Evolutionary conservation across 2,797 vertebrate species (phyloP).

Genomic region (Ctenopoma kingsleyae): DNA sequence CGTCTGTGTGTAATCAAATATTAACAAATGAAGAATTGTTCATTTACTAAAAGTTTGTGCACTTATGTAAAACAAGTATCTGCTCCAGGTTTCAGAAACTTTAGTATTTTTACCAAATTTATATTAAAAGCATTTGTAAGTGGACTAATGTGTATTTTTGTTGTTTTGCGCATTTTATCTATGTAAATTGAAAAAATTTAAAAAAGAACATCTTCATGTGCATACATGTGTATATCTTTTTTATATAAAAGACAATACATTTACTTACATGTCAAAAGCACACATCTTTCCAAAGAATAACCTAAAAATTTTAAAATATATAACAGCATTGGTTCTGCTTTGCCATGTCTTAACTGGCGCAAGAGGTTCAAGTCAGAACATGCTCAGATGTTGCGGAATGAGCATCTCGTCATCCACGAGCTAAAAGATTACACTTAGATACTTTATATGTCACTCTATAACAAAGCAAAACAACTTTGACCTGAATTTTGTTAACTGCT

Average conservation of each 20-base stretch:
- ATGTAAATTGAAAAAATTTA: neutral
- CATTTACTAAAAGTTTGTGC: conserved; percentile 11
- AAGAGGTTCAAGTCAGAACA: too few species aligned
- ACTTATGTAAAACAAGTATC: neutral
- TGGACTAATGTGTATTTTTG: neutral
- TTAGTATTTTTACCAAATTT: too few species aligned
- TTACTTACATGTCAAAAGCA: neutral
- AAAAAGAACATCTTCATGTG: neutral
- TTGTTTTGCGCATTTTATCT: neutral
- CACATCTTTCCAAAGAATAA: too few species aligned
- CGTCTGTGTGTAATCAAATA: conserved; percentile 37
- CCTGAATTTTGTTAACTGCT: conserved; percentile 7
- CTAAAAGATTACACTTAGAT: neutral
- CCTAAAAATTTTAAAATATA: too few species aligned
- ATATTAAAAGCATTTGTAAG: neutral
- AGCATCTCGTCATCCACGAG: neutral
- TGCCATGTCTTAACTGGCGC: too few species aligned
- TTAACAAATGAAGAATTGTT: conserved; percentile 23
- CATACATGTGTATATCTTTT: too few species aligned
- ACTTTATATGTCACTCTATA: conserved; percentile 1
- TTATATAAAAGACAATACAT: too few species aligned
- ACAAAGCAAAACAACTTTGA: neutral
- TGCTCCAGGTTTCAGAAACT: neutral
- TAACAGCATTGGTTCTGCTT: too few species aligned
- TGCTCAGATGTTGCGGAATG: too few species aligned